Base-by-base conservation (phyloP, 2,888 invertebrate species). In the Dorcus hopei region DNA sequence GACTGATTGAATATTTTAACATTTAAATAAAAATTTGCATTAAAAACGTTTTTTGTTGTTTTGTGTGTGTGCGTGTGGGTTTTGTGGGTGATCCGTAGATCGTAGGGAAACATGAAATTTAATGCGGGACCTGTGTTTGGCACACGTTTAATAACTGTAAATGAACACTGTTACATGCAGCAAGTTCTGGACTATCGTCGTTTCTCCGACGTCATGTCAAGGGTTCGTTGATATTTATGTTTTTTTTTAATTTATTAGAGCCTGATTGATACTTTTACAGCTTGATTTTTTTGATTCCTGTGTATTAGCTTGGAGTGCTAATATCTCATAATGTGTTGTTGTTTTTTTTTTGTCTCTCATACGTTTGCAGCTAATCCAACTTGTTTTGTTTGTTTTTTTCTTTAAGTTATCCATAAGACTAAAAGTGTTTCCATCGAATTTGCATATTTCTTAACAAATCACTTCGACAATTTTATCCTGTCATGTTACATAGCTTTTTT, bases 281-380 rank as follows among this genome's bases (percentile, higher is more conserved):
- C 68, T 70, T 70, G 68, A 59, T 62, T 59, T 38, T 33, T 33
- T 62, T 62, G 53, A 61, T 61, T 61, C 52, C 64, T 73, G 65
- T 72, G 72, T 58, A 62, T 67, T 72, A 74, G 78, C 78, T 79
- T 79, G 78, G 78, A 79, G 78, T 79, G 78, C 78, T 79, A 79
- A 79, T 79, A 79, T 77, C 69, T 66, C 64, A 62, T 65, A 65
- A 58, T 61, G 40, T 61, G 50, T 58, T 50, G 48, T 38, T 51
- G 19, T 55, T 57, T 64, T 62, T 65, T 61, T 43, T 51, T 41
- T 50, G 23, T 14, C 49, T 56, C 53, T 40, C 45, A 47, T 55
- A 38, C 49, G 52, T 54, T 61, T 55, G 58, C 57, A 65, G 67
- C 67, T 67, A 69, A 67, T 68, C 56, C 51, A 11, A 16, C 50